Evolutionary conservation across 2,113 vertebrate species (phyloP).

Genomic region (Herpailurus yagouaroundi): DNA sequence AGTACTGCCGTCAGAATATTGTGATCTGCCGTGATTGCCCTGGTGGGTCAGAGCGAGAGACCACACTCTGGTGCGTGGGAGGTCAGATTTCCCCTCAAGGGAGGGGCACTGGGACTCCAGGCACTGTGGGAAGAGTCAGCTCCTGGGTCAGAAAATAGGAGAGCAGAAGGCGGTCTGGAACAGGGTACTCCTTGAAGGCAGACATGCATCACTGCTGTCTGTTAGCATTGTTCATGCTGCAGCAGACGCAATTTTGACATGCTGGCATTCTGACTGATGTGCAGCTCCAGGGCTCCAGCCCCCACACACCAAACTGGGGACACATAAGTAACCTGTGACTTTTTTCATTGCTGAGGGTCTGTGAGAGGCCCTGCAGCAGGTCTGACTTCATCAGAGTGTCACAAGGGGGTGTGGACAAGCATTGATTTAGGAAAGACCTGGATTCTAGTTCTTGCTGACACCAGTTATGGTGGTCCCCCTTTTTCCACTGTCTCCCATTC

Average conservation of each 20-base stretch:
- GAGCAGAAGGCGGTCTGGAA: not conserved
- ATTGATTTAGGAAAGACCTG: not conserved
- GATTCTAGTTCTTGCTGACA: not conserved
- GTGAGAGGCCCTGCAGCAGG: not conserved
- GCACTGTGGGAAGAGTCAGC: not conserved
- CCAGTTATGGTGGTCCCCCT: not conserved
- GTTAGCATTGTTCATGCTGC: not conserved
- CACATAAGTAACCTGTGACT: too few species aligned
- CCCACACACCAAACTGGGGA: fast-evolving
- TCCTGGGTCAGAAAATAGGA: not conserved
- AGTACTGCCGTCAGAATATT: not conserved
- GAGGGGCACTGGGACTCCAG: not conserved
- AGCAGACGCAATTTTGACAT: not conserved
- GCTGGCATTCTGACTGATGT: not conserved
- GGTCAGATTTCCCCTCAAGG: constrained; percentile 20
- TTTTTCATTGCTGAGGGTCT: not conserved
- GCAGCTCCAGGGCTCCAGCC: not conserved
- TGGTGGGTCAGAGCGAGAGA: constrained; percentile 46
- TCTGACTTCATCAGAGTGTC: not conserved
- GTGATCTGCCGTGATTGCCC: not conserved
- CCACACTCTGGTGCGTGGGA: constrained; percentile 28
- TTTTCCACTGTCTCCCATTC: not conserved
- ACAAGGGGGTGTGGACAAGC: fast-evolving
- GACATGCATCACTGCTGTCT: not conserved
- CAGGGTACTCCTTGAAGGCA: not conserved